These are phyloP conservation scores for Neotoxoptera formosana DNA, from an alignment of 1,140 invertebrate genomes.

Conservation along the genomic window DNA sequence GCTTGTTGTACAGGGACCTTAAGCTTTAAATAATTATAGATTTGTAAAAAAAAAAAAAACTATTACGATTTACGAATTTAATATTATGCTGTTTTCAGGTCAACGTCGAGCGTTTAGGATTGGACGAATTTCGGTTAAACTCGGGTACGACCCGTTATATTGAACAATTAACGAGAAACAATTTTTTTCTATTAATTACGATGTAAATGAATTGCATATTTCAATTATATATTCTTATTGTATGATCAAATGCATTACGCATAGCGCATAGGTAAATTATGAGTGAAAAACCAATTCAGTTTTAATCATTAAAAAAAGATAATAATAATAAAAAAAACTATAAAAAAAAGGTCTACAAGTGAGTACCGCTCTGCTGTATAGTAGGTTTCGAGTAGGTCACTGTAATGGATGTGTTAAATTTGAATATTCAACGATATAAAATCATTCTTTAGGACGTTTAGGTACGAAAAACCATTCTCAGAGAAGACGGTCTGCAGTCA, in stretches of 20 bases:
- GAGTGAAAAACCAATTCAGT: neutral
- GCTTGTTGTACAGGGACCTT: neutral
- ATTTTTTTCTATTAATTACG: no score
- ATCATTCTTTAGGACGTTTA: no score
- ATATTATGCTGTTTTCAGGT: no score
- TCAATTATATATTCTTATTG: neutral
- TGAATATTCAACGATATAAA: no score
- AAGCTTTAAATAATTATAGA: neutral
- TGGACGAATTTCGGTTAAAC: neutral
- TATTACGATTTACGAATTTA: no score
- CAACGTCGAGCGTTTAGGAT: no score
- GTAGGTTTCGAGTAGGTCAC: no score
- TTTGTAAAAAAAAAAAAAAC: neutral
- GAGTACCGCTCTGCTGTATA: no score
- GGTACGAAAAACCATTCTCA: no score
- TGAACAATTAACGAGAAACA: neutral
- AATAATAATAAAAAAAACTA: neutral
- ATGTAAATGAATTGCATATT: neutral
- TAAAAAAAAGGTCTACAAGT: no score
- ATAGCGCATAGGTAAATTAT: neutral
- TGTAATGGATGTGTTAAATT: no score
- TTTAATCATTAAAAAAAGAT: neutral
- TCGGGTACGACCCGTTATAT: neutral
- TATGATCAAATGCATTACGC: neutral
- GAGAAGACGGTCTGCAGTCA: no score